Conservation (phyloP, 2,113 vertebrate species). For the Synchiropus splendidus region DNA sequence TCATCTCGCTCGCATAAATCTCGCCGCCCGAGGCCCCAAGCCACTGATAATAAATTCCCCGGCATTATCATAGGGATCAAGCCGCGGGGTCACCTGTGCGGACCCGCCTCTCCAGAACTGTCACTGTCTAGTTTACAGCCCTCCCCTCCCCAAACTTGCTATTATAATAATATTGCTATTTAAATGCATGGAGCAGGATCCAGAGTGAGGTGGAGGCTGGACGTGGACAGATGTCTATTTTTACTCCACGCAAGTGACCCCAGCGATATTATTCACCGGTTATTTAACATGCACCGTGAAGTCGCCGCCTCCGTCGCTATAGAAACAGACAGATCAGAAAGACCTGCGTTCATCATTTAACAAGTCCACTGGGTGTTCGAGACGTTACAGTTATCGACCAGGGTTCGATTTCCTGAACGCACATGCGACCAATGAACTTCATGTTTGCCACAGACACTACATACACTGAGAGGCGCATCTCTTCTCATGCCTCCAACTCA, state of each 20-base stretch:
- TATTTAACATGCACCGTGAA: constrained; percentile 19
- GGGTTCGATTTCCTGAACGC: no score
- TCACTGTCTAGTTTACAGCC: constrained; percentile 47
- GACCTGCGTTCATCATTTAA: no score
- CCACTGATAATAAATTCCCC: constrained; percentile 33
- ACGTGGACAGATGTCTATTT: constrained; percentile 36
- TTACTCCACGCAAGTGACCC: constrained; percentile 8
- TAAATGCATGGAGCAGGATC: constrained; percentile 92
- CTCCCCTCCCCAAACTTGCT: constrained; percentile 34
- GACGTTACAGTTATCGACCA: no score
- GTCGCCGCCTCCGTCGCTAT: constrained; percentile 1
- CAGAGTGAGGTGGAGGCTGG: constrained; percentile 69
- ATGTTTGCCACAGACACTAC: no score
- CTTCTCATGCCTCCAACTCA: no score
- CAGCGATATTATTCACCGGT: constrained; percentile 11
- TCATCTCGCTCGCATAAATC: constrained; percentile 31
- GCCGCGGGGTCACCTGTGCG: constrained; percentile 42
- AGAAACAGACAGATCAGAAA: constrained; percentile 4
- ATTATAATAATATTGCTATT: constrained; percentile 96
- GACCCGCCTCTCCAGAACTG: constrained; percentile 36
- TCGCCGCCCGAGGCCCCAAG: constrained; percentile 24
- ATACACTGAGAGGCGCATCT: no score
- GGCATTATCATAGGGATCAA: constrained; percentile 43
- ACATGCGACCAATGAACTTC: no score
- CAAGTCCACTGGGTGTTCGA: no score